phyloP scores from a whole-genome alignment of 1,140 invertebrate genomes.

The Globodera ellingtonae region DNA sequence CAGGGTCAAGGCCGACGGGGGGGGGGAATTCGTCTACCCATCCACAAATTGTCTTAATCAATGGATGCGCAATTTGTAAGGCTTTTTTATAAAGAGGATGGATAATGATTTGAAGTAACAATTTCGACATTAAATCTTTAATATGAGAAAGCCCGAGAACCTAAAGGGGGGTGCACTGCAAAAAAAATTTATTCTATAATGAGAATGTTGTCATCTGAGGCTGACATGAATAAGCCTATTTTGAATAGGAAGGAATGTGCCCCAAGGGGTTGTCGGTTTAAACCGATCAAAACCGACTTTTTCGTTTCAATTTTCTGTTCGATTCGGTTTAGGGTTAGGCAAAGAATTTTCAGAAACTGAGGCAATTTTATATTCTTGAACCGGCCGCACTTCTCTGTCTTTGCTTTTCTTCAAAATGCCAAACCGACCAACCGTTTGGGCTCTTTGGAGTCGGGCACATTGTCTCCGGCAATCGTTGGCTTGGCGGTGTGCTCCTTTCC shows the following conservation, averaged over 20 bases:
- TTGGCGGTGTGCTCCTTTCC: slow-evolving; percentile 7
- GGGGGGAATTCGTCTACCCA: background rate
- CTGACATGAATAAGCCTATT: too few species aligned
- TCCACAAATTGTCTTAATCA: background rate
- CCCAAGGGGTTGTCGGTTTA: too few species aligned
- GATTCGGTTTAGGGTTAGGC: too few species aligned
- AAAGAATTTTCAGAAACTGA: too few species aligned
- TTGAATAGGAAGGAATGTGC: too few species aligned
- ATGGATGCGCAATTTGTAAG: slow-evolving; percentile 8
- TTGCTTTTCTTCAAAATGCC: slow-evolving; percentile 21
- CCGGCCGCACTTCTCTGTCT: slow-evolving; percentile 1
- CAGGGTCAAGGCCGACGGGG: slow-evolving; percentile 9
- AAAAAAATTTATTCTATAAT: too few species aligned
- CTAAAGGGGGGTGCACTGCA: background rate
- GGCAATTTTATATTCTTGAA: background rate
- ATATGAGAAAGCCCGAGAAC: slow-evolving; percentile 12
- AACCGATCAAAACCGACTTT: too few species aligned
- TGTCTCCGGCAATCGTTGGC: slow-evolving; percentile 41
- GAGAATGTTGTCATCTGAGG: too few species aligned
- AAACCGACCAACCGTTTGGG: slow-evolving; percentile 31
- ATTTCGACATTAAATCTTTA: background rate
- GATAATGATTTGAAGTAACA: background rate
- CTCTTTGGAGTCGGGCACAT: slow-evolving; percentile 45
- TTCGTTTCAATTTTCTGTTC: too few species aligned
- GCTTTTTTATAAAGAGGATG: background rate